Base-by-base conservation (phyloP, 2,888 invertebrate species). In the Chrysopilus asiliformis region DNA sequence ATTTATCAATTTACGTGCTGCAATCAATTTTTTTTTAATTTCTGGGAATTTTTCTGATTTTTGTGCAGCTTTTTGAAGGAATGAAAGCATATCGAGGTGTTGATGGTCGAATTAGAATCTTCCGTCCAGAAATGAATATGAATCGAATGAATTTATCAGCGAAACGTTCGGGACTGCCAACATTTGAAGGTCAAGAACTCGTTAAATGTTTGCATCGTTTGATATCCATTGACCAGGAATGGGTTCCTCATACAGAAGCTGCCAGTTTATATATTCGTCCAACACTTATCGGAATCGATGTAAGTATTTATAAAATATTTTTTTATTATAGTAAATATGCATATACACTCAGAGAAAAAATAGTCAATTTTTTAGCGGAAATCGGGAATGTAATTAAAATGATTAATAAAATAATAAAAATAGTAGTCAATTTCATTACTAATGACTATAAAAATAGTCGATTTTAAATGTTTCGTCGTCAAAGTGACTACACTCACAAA, bases 41-140 rank as follows among this genome's bases (percentile, higher is more conserved):
- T n/a, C n/a, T n/a, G n/a, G n/a, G n/a, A n/a, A n/a, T n/a, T n/a
- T n/a, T n/a, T n/a, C n/a, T n/a, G n/a, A n/a, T n/a, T n/a, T n/a
- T n/a, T n/a, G n/a, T n/a, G n/a, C 65, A 97, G 93, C 68, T 95
- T 45, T 98, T 98, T 58, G 98, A 98, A 72, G 98, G 98, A 36
- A 75, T 95, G 76, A 98, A 98, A 66, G 95, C 94, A 0, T 98
- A 87, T 65, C 73, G 93, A 48, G 93, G 95, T 7, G 72, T 76
- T 9, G 95, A 98, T 65, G 86, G 84, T 39, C 81, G 78, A 65
- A 85, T 98, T 47, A 72, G 95, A 47, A 67, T 98, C 53, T 98
- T 98, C 66, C 78, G 98, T 34, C 97, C 97, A 1, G 84, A 93
- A 36, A 67, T 90, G 57, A 98, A 98, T 61, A 90, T 97, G 86